Base-by-base conservation (phyloP, 2,888 invertebrate species). In the Campaea margaritaria region DNA sequence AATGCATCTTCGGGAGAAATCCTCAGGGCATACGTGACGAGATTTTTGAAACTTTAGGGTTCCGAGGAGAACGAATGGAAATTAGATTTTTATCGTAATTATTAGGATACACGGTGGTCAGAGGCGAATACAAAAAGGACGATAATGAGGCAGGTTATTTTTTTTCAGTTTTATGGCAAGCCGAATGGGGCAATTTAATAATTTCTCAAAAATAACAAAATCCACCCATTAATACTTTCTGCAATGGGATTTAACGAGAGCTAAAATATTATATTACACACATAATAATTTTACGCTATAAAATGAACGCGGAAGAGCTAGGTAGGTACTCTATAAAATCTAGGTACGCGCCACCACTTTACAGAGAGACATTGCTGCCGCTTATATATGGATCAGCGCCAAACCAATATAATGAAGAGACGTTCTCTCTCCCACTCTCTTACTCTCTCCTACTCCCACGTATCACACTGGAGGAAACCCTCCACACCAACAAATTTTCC, bases 1-100 rank as follows among this genome's bases (percentile, higher is more conserved):
- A 48, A 43, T 43, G 53, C 21, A 51, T 48, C 53, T 54, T 46
- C 44, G 49, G 31, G 48, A 54, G 56, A 14, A 36, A 34, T 34
- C 52, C 62, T 56, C 36, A 31, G 15, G 65, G 65, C 53, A 16
- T 63, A 62, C 67, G 67, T 68, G 67, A 65, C 62, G 62, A 50
- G 53, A 47, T 60, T 64, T 65, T 49, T 50, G 21, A 62, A 59
- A 63, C 58, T 58, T 65, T 63, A 59, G 63, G 58, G 63, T 57
- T 63, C 63, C 36, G 12, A 36, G 36, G 36, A 36, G 34, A 27
- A 31, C 13, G 38, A 43, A 55, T 59, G 13, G 31, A 51, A 57
- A 60, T 58, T 11, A 60, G 55, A 59, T 62, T 49, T 46, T 50
- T 65, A 65, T 64, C 58, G 44, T 63, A 64, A 63, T 60, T 21